Evolutionary conservation across 1,140 invertebrate genomes (phyloP).

Genomic region (Drosophila miranda): DNA sequence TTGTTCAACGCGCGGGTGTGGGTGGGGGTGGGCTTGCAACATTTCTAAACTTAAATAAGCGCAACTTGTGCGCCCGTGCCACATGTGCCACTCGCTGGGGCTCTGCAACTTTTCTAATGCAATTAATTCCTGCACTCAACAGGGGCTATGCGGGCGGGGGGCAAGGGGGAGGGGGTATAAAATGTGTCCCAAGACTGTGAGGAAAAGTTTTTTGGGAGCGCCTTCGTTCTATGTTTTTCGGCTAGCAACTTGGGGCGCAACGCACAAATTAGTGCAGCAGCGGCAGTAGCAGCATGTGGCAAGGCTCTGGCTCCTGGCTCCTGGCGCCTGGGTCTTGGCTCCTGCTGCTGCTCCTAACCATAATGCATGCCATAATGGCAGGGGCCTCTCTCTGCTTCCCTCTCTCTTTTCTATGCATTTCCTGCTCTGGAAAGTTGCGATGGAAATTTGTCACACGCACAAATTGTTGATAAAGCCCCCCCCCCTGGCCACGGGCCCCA

Average conservation of each 20-base stretch:
- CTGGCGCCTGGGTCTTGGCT: too few relatives aligned
- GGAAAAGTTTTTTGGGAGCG: slow-evolving; percentile 61
- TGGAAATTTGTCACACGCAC: slow-evolving; percentile 71
- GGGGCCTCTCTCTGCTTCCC: slow-evolving; percentile 25
- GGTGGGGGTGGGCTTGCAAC: slow-evolving; percentile 18
- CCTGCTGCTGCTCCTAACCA: slow-evolving; percentile 28
- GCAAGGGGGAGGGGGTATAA: neutral
- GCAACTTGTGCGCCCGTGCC: slow-evolving; percentile 57
- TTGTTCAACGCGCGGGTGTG: slow-evolving; percentile 39
- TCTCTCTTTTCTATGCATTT: neutral
- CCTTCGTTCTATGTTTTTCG: slow-evolving; percentile 64
- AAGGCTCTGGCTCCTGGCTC: slow-evolving; percentile 42
- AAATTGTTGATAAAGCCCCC: slow-evolving; percentile 48
- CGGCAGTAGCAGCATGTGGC: slow-evolving; percentile 67
- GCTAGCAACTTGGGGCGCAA: slow-evolving; percentile 69
- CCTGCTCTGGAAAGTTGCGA: slow-evolving; percentile 3
- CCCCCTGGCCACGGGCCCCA: neutral
- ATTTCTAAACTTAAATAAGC: slow-evolving; percentile 80
- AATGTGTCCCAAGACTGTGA: slow-evolving; percentile 24
- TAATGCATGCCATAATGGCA: slow-evolving; percentile 76
- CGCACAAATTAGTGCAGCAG: slow-evolving; percentile 76
- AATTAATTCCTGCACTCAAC: slow-evolving; percentile 80
- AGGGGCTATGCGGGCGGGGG: slow-evolving; percentile 2
- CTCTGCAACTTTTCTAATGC: slow-evolving; percentile 74
- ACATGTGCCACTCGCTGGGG: slow-evolving; percentile 58